These are phyloP conservation scores for Leptothorax acervorum DNA, from an alignment of 2,888 invertebrate species.

Conservation along the genomic window DNA sequence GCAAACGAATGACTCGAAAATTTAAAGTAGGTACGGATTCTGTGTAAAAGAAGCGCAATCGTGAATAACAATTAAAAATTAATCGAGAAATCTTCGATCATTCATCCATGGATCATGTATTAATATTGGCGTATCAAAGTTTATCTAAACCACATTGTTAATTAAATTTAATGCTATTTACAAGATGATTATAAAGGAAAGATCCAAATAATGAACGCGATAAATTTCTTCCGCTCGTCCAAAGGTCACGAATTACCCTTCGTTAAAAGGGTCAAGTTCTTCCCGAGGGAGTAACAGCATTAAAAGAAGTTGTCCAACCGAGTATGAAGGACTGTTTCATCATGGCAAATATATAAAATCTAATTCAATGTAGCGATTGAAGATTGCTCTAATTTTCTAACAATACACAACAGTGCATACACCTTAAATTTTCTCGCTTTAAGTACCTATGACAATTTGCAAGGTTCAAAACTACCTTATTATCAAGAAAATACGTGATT, in stretches of 20 bases:
- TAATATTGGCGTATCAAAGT: neutral
- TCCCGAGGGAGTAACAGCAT: neutral
- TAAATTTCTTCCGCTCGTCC: constrained; percentile 33
- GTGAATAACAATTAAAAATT: neutral
- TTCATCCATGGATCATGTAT: neutral
- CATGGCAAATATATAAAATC: neutral
- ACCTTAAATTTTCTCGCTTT: neutral
- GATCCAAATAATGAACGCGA: constrained; percentile 7
- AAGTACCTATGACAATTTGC: neutral
- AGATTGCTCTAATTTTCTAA: neutral
- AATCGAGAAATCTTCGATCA: neutral
- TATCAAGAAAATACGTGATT: neutral
- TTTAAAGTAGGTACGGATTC: neutral
- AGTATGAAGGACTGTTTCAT: constrained; percentile 5
- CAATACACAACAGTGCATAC: neutral
- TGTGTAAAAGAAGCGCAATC: neutral
- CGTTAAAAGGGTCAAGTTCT: constrained; percentile 28
- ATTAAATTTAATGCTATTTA: constrained; percentile 4
- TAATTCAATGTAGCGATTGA: neutral
- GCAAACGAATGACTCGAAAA: neutral
- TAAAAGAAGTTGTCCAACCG: constrained; percentile 4
- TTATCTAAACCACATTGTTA: neutral
- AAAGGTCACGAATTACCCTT: constrained; percentile 46
- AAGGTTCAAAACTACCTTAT: neutral
- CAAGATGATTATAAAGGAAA: neutral